phyloP scores from a whole-genome alignment of 2,113 vertebrate genomes.

The Daphoenositta chrysoptera region DNA sequence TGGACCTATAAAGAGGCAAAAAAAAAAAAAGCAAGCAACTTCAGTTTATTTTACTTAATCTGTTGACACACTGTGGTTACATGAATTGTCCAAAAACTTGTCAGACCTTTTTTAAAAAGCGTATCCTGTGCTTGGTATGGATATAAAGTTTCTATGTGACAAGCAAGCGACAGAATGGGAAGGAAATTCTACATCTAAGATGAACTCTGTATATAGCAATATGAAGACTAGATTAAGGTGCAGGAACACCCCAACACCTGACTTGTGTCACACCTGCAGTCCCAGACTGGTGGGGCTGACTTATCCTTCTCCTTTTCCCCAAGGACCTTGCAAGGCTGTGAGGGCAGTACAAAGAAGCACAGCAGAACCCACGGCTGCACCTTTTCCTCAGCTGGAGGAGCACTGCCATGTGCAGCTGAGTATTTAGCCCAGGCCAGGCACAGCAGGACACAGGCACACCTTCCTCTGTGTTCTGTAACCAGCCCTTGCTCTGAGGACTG shows the following conservation, averaged over 20 bases:
- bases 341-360: neutral
- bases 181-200: neutral
- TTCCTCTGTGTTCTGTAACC: neutral
- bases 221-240: neutral
- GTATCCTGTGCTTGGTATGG: neutral
- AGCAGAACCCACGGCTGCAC: neutral
- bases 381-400: neutral
- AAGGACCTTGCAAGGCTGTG: neutral
- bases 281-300: neutral
- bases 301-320: neutral
- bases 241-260: neutral
- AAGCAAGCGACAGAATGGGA: neutral
- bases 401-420: neutral
- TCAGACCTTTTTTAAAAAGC: neutral
- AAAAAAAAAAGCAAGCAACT: neutral
- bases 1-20: slow-evolving; percentile 80
- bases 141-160: neutral
- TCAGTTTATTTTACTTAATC: neutral
- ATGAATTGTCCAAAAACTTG: neutral
- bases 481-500: neutral
- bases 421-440: neutral
- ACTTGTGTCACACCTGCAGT: neutral
- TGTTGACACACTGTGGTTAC: neutral
- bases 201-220: neutral
- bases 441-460: neutral